Base-by-base conservation (phyloP, 2,797 vertebrate genomes). In the Pelodytes ibericus region DNA sequence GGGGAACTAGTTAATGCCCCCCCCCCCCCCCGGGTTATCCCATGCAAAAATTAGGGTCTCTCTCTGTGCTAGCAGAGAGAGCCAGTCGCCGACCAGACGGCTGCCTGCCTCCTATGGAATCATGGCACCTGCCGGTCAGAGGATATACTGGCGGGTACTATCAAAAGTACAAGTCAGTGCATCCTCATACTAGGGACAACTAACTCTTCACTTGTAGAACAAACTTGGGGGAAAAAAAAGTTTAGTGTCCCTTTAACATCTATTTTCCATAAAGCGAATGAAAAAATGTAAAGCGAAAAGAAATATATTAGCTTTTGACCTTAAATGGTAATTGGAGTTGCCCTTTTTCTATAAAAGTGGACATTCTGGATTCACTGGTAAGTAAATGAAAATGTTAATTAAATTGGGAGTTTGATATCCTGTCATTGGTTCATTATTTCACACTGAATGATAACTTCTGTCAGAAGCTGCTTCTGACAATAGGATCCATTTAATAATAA, bases 291-390 rank as follows among this genome's bases (percentile, higher is more conserved):
- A n/a, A 13, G 22, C 31, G 25, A 51, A 41, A 44, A 20, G 15
- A 69, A 74, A 79, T 49, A 47, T 69, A 79, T 79, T 79, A 79
- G 58, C 76, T 41, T 69, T 15, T 66, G 77, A 79, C 71, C 71
- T 58, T 11, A 5, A 2, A n/a, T 29, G 41, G 53, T 57, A 26
- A 62, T 57, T 68, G 61, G 57, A 79, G 49, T 61, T 2, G 13
- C 10, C 20, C 36, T 10, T 72, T 36, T 13, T 20, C 57, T 58
- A 56, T 30, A 51, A 62, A n/a, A 61, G 41, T 63, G 64, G 41
- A 51, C 44, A 39, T 39, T n/a, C n/a, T 20, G 6, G 61, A 65
- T 16, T 74, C n/a, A 3, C 39, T 15, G 4, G 13, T 26, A 63
- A 18, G 9, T 41, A 25, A 47, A n/a, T 1, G 36, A 59, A n/a